phyloP scores from a whole-genome alignment of 2,113 vertebrate species.

The Sinosuthora webbiana region DNA sequence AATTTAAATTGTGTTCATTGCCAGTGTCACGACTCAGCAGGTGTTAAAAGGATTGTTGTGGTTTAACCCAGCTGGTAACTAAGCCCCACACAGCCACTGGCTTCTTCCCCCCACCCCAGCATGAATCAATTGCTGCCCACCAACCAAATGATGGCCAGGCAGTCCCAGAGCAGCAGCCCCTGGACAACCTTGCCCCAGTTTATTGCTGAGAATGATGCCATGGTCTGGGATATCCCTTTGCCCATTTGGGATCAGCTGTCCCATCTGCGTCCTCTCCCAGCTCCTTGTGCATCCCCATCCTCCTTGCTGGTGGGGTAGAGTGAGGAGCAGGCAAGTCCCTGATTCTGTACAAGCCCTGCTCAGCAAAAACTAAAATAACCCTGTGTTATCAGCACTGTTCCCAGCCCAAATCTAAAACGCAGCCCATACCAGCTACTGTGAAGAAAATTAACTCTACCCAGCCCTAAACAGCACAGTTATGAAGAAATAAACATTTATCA shows the following conservation, averaged over 20 bases:
- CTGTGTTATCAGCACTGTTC: not conserved
- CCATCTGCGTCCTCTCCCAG: not conserved
- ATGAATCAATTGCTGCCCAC: not conserved
- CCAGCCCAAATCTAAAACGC: not conserved
- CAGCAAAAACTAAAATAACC: not conserved
- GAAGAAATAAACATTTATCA: slow-evolving; percentile 78
- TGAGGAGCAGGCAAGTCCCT: not conserved
- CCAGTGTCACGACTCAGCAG: slow-evolving; percentile 56
- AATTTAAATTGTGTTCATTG: slow-evolving; percentile 61
- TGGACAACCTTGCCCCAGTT: not conserved
- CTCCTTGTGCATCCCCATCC: not conserved
- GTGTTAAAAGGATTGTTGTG: slow-evolving; percentile 42
- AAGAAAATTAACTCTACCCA: not conserved
- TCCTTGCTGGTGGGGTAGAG: not conserved
- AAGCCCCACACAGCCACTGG: not conserved
- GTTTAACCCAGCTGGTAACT: not conserved
- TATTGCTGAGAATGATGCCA: not conserved
- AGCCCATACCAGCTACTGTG: not conserved
- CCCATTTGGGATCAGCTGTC: not conserved
- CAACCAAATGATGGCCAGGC: not conserved
- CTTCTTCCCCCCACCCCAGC: not conserved
- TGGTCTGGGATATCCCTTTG: not conserved
- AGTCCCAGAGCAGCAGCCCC: not conserved
- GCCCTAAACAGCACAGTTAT: not conserved
- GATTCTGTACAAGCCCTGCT: not conserved